Evolutionary conservation across 1,140 invertebrate genomes (phyloP).

Genomic region (Ceratosolen solmsi): DNA sequence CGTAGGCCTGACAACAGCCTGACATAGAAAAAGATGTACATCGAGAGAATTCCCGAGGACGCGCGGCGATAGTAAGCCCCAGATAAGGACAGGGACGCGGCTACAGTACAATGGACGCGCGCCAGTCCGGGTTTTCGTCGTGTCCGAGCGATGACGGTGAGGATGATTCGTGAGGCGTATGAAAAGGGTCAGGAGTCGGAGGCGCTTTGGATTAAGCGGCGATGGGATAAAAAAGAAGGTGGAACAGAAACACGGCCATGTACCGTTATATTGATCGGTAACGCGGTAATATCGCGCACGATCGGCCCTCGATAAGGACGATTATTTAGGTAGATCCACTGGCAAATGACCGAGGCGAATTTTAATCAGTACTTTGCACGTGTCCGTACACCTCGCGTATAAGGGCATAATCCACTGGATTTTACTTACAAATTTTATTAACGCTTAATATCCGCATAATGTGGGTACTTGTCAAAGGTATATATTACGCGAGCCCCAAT

Average conservation of each 20-base stretch:
- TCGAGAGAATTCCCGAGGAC: neutral
- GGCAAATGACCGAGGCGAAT: constrained; percentile 40
- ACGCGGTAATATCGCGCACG: constrained; percentile 1
- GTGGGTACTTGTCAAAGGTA: constrained; percentile 4
- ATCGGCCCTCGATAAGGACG: constrained; percentile 39
- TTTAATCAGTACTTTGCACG: constrained; percentile 12
- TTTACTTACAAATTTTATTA: constrained; percentile 42
- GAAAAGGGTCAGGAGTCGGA: constrained; percentile 30
- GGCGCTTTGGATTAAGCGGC: neutral
- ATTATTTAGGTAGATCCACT: constrained; percentile 42
- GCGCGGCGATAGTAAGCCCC: neutral
- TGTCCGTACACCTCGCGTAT: constrained; percentile 21
- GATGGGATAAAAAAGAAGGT: constrained; percentile 27
- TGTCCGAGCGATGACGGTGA: constrained; percentile 31
- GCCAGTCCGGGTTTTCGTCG: neutral
- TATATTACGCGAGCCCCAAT: constrained; percentile 12
- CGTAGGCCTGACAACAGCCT: neutral
- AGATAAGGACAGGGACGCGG: constrained; percentile 1
- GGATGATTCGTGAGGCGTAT: constrained; percentile 4
- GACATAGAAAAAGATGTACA: neutral
- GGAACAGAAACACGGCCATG: neutral
- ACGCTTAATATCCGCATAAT: constrained; percentile 20
- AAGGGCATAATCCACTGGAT: neutral
- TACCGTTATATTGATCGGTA: constrained; percentile 38
- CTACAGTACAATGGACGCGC: neutral